These are phyloP conservation scores for Ostrea denselamellosa DNA, from an alignment of 1,140 invertebrate genomes.

Conservation along the genomic window DNA sequence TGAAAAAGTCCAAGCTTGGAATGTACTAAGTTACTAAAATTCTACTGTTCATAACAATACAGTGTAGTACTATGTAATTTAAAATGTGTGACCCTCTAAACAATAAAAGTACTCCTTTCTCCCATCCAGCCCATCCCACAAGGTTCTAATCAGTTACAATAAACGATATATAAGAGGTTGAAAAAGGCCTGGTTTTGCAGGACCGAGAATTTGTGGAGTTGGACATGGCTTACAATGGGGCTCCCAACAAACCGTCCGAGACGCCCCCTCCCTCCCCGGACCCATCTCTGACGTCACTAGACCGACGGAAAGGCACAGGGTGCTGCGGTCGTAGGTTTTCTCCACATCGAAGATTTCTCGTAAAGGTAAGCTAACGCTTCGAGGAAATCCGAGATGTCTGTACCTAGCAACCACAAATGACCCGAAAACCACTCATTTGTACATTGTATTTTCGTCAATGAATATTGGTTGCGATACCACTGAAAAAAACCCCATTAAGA, in stretches of 20 bases:
- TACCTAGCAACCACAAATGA: not conserved
- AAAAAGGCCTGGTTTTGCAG: constrained; percentile 81
- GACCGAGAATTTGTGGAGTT: constrained; percentile 98
- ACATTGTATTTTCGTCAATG: no score
- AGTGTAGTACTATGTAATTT: not conserved
- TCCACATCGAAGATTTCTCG: constrained; percentile 70
- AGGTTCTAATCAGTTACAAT: not conserved
- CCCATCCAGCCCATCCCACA: not conserved
- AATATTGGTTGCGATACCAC: no score
- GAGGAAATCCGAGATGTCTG: not conserved
- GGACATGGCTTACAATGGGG: constrained; percentile 95
- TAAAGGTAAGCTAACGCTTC: constrained; percentile 60
- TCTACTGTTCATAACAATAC: not conserved
- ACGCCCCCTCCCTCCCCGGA: constrained; percentile 88
- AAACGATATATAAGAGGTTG: constrained; percentile 18
- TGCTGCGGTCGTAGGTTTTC: constrained; percentile 88
- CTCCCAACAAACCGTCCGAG: constrained; percentile 90
- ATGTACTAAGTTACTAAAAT: not conserved
- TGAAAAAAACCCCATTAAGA: no score
- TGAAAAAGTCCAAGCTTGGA: not conserved
- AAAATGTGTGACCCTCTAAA: constrained; percentile 3
- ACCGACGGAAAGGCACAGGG: constrained; percentile 82
- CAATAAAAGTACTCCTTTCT: constrained; percentile 3
- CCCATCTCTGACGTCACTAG: constrained; percentile 80
- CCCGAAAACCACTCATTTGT: not conserved